Conservation (phyloP, 2,113 vertebrate species). For the Leucosticte australis region DNA sequence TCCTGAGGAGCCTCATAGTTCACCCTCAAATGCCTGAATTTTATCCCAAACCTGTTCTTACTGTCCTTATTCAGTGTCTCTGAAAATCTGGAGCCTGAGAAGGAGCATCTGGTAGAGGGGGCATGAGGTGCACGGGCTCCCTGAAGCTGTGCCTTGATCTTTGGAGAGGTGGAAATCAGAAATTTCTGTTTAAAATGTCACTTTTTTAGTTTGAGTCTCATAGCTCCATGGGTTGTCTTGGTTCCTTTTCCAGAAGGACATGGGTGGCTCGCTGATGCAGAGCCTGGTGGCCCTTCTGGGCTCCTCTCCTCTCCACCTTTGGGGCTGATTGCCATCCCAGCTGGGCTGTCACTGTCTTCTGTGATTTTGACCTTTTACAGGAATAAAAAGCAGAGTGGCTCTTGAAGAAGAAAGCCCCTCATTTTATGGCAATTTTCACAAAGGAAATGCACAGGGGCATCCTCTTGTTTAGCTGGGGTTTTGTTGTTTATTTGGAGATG, state of each 20-base stretch:
- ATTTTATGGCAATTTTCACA: background rate
- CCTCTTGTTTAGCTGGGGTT: background rate
- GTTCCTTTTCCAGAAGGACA: background rate
- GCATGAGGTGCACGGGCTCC: background rate
- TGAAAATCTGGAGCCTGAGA: background rate
- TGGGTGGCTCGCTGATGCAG: background rate
- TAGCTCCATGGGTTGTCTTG: accelerated
- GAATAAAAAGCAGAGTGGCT: background rate
- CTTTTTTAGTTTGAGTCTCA: accelerated
- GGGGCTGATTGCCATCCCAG: background rate
- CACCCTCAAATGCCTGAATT: background rate
- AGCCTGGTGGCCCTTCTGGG: background rate
- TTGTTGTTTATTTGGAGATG: background rate
- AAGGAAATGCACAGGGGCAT: background rate
- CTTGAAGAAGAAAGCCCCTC: background rate
- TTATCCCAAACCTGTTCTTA: background rate
- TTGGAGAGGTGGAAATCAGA: background rate
- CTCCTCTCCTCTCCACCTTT: background rate
- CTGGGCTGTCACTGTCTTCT: background rate
- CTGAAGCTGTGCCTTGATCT: background rate
- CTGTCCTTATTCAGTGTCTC: background rate
- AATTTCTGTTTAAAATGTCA: background rate
- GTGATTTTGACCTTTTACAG: background rate
- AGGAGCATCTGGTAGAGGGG: background rate
- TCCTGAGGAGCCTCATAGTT: background rate